A percentile compares a stretch with the other conserved stretches of the same genome.
These are phyloP conservation scores for Conomelus anceps DNA, from an alignment of 2,888 invertebrate genomes.

Conservation along the genomic window DNA sequence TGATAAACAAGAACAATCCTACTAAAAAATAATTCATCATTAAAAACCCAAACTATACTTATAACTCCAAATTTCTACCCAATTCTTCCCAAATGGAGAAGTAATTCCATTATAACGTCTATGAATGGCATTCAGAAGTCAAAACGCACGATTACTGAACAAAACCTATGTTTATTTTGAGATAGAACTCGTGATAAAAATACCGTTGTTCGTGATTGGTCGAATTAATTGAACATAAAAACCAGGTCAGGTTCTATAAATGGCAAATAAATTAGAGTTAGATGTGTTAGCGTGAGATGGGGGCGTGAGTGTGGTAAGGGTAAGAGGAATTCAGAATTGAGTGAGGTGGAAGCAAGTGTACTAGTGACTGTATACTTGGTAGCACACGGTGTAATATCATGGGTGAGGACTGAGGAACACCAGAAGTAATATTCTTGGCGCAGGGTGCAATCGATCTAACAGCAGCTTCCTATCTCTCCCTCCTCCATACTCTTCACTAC, in stretches of 20 bases:
- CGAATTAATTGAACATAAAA: background rate
- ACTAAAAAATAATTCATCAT: too few species aligned
- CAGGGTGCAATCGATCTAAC: background rate
- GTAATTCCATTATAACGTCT: too few species aligned
- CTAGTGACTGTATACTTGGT: background rate
- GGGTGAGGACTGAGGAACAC: background rate
- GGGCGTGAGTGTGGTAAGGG: background rate
- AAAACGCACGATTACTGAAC: too few species aligned
- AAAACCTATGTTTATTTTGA: background rate
- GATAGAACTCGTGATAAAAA: constrained; percentile 9
- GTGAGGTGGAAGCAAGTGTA: background rate
- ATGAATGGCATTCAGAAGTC: too few species aligned
- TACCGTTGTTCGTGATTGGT: background rate
- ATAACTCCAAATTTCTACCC: too few species aligned
- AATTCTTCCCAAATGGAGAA: too few species aligned
- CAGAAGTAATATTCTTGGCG: background rate
- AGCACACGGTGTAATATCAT: background rate
- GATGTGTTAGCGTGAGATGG: background rate
- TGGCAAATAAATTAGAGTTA: background rate
- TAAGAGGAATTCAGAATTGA: background rate
- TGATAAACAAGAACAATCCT: too few species aligned
- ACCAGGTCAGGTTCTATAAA: background rate
- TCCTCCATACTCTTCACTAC: background rate
- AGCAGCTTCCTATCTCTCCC: background rate
- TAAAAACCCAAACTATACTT: too few species aligned